Evolutionary conservation across 2,797 vertebrate species (phyloP).

Genomic region (Coregonus ussuriensis): DNA sequence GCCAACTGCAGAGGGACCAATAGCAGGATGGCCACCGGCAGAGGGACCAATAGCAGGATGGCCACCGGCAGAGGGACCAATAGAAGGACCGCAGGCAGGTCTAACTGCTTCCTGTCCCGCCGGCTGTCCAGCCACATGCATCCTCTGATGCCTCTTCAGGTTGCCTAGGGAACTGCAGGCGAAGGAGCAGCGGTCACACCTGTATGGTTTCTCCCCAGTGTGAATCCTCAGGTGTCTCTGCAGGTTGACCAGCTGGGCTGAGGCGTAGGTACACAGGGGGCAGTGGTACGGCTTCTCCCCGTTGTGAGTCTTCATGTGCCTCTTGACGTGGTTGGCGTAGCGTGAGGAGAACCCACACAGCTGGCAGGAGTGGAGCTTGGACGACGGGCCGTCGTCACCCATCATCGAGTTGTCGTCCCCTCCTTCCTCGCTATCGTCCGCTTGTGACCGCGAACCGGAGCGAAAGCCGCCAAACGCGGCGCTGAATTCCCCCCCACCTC

Average conservation of each 20-base stretch:
- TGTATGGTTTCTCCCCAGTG: slow-evolving; percentile 97
- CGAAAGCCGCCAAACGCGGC: slow-evolving; percentile 41
- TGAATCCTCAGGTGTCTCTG: slow-evolving; percentile 94
- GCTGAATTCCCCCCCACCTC: slow-evolving; percentile 61
- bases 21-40: too few relatives aligned
- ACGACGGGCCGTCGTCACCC: slow-evolving; percentile 58
- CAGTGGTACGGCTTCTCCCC: slow-evolving; percentile 96
- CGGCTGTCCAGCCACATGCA: slow-evolving; percentile 79
- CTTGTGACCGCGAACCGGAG: slow-evolving; percentile 41
- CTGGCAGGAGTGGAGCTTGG: slow-evolving; percentile 89
- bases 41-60: background rate
- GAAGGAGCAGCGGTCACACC: slow-evolving; percentile 89
- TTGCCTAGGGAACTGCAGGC: slow-evolving; percentile 97
- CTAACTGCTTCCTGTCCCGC: background rate
- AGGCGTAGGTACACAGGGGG: slow-evolving; percentile 92
- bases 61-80: background rate
- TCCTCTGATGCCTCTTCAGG: slow-evolving; percentile 84
- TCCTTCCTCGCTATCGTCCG: slow-evolving; percentile 44
- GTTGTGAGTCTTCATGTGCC: slow-evolving; percentile 99
- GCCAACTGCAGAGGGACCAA: too few relatives aligned
- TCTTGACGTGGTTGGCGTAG: slow-evolving; percentile 96
- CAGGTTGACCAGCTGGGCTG: slow-evolving; percentile 95
- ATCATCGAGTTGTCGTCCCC: slow-evolving; percentile 18
- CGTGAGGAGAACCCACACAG: slow-evolving; percentile 94
- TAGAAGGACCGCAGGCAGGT: background rate